Percentiles rank a stretch among this genome's conserved stretches.
Conservation (phyloP, 2,888 invertebrate genomes). For the Trilocha varians region DNA sequence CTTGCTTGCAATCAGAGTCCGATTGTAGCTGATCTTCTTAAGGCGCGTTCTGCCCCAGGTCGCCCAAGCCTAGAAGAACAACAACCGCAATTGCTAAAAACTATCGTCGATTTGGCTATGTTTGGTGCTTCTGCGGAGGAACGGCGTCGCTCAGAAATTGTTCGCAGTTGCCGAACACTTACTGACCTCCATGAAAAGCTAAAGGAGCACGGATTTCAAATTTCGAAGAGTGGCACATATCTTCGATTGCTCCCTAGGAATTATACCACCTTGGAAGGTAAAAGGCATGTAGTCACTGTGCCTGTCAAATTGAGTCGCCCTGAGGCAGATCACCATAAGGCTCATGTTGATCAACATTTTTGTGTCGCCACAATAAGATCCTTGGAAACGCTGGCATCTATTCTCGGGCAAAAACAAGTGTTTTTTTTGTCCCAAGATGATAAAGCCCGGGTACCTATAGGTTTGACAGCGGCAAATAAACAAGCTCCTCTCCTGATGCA, state of each 20-base stretch:
- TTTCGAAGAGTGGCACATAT: conserved; percentile 16
- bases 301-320: conserved; percentile 16
- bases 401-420: conserved; percentile 18
- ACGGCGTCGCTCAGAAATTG: conserved; percentile 14
- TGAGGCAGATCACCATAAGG: conserved; percentile 14
- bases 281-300: conserved; percentile 16
- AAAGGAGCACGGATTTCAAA: conserved; percentile 8
- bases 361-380: no score
- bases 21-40: conserved; percentile 19
- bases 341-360: conserved; percentile 21
- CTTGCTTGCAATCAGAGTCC: conserved; percentile 20
- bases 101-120: conserved; percentile 19
- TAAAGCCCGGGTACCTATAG: conserved; percentile 17
- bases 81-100: conserved; percentile 17
- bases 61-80: conserved; percentile 18
- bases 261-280: conserved; percentile 11
- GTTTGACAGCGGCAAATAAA: conserved; percentile 28
- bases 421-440: conserved; percentile 18
- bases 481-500: conserved; percentile 19
- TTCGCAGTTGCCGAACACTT: conserved; percentile 15
- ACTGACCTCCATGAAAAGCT: conserved; percentile 15
- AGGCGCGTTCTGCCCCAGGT: conserved; percentile 20
- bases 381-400: no score
- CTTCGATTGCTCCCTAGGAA: conserved; percentile 13
- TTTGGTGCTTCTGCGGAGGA: conserved; percentile 20